Conservation (phyloP, 1,140 invertebrate species). For the Camponotus floridanus region DNA sequence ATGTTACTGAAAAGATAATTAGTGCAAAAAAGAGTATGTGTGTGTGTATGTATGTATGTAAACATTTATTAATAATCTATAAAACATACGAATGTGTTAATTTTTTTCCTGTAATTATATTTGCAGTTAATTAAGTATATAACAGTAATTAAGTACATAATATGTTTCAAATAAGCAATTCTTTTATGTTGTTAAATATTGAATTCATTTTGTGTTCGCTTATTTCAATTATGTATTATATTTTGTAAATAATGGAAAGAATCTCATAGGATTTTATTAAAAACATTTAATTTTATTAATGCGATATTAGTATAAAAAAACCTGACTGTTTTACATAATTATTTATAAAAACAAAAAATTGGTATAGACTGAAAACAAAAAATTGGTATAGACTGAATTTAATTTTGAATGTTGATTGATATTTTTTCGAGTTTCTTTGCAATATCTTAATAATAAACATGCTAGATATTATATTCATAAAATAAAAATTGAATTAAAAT, state of each 20-base stretch:
- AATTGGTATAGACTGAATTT: neutral
- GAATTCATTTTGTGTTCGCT: neutral
- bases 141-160: too few species aligned
- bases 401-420: neutral
- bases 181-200: neutral
- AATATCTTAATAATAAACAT: neutral
- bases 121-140: too few species aligned
- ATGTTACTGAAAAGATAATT: neutral
- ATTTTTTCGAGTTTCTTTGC: neutral
- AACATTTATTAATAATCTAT: constrained; percentile 18
- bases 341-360: neutral
- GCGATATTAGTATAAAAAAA: too few species aligned
- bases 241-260: neutral
- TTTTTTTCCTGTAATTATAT: too few species aligned
- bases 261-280: neutral
- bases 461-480: neutral
- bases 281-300: neutral
- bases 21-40: neutral
- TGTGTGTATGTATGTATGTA: too few species aligned
- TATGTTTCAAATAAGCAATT: neutral
- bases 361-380: neutral
- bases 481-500: neutral
- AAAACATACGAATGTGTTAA: neutral
- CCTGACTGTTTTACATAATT: too few species aligned
- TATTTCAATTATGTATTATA: neutral